A percentile compares a stretch with the other conserved stretches of the same genome.
Evolutionary conservation across 2,888 invertebrate species (phyloP).

Genomic region (Luperina nickerlii): DNA sequence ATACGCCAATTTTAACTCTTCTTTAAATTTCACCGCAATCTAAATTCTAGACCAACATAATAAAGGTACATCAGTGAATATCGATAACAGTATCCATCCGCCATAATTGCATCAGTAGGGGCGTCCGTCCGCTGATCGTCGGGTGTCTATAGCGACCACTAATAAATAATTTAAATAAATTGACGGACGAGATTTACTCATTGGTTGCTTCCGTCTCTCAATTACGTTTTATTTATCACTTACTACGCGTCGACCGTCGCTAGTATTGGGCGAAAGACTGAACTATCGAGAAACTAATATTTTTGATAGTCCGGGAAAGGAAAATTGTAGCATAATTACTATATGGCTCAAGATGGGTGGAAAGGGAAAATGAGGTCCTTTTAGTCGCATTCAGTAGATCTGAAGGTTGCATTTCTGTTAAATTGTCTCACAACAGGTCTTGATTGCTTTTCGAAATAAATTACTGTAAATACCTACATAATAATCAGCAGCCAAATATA

Average conservation of each 20-base stretch:
- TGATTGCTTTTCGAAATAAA: neutral
- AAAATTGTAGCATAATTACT: neutral
- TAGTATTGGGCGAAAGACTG: slow-evolving; percentile 68
- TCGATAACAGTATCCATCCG: slow-evolving; percentile 65
- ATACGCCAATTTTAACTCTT: neutral
- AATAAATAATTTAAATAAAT: slow-evolving; percentile 91
- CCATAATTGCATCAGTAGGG: slow-evolving; percentile 73
- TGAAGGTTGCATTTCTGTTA: neutral
- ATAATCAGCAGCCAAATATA: neutral
- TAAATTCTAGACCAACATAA: neutral
- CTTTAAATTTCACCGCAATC: neutral
- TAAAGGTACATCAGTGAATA: slow-evolving; percentile 70
- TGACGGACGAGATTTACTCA: slow-evolving; percentile 91
- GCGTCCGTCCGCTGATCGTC: slow-evolving; percentile 85
- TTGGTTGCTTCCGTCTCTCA: slow-evolving; percentile 90
- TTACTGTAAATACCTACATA: neutral
- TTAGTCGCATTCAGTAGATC: neutral
- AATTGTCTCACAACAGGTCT: slow-evolving; percentile 1
- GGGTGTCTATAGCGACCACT: slow-evolving; percentile 90
- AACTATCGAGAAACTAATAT: slow-evolving; percentile 53
- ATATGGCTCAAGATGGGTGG: neutral
- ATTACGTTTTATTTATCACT: slow-evolving; percentile 90
- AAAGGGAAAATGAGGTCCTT: neutral
- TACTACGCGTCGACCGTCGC: slow-evolving; percentile 83
- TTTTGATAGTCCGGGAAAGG: slow-evolving; percentile 11